phyloP scores from a whole-genome alignment of 2,797 vertebrate genomes.

The Gila robusta region DNA sequence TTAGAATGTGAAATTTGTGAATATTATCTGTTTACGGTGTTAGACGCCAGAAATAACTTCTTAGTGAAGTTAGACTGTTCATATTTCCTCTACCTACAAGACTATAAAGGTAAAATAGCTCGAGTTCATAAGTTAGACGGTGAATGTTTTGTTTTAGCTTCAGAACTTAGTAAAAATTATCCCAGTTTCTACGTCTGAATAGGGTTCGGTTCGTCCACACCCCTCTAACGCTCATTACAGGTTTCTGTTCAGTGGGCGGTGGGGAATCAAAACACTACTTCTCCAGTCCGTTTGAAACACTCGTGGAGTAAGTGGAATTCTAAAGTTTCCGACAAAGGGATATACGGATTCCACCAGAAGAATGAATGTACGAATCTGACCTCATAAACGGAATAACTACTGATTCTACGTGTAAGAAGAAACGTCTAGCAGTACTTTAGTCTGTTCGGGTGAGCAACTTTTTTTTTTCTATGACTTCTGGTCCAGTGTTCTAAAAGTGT shows the following conservation, averaged over 20 bases:
- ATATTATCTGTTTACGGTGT: not conserved
- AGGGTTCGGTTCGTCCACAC: not conserved
- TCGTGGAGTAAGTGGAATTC: not conserved
- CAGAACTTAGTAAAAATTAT: not conserved
- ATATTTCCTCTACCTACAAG: not conserved
- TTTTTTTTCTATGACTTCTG: not conserved
- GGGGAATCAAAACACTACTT: not conserved
- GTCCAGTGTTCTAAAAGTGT: not conserved
- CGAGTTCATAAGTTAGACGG: not conserved
- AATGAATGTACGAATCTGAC: not conserved
- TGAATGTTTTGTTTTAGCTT: not conserved
- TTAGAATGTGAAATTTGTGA: not conserved
- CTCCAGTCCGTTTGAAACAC: not conserved
- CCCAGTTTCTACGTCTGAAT: not conserved
- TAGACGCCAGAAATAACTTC: not conserved
- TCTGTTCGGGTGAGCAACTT: conserved; percentile 3
- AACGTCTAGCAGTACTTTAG: not conserved
- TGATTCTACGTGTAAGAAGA: not conserved
- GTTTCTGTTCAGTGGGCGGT: conserved; percentile 5
- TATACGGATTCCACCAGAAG: not conserved
- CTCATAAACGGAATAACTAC: not conserved
- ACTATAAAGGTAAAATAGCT: not conserved
- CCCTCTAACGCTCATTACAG: not conserved
- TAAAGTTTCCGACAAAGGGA: not conserved
- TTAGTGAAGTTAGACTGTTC: not conserved